Percentiles rank a stretch among this genome's conserved stretches.
These are phyloP conservation scores for Apteryx owenii DNA, from an alignment of 2,113 vertebrate genomes.

Conservation along the genomic window DNA sequence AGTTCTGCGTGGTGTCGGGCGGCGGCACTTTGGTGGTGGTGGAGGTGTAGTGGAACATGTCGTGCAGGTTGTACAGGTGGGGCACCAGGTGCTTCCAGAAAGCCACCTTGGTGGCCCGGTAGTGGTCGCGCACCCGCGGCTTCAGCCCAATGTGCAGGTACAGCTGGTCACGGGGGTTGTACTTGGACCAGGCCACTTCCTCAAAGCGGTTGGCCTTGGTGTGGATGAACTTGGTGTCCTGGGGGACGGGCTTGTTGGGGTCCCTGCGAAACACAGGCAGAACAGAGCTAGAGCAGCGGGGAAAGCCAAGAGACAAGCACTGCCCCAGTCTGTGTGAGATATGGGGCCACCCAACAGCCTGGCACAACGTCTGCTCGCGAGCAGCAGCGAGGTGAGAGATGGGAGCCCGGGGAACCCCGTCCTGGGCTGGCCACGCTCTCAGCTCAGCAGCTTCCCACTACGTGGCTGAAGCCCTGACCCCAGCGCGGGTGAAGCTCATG, in stretches of 20 bases:
- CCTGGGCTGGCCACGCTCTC: not conserved
- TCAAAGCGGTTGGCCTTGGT: constrained; percentile 99
- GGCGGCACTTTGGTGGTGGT: constrained; percentile 97
- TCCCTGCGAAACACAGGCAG: constrained; percentile 79
- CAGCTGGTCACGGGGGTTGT: constrained; percentile 96
- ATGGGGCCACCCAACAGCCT: not conserved
- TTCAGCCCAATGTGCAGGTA: constrained; percentile 99
- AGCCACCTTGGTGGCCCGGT: constrained; percentile 98
- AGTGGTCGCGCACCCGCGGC: constrained; percentile 96
- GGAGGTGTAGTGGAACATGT: constrained; percentile 99
- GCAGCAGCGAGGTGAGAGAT: too few species aligned
- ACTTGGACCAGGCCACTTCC: constrained; percentile 99
- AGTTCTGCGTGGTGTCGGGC: constrained; percentile 92
- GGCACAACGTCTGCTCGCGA: too few species aligned
- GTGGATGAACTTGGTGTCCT: constrained; percentile 99
- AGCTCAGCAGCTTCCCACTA: not conserved
- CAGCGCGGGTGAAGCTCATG: not conserved
- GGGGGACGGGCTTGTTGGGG: constrained; percentile 98
- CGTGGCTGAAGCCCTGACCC: not conserved
- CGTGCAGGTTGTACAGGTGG: constrained; percentile 96
- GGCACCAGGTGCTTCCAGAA: constrained; percentile 99
- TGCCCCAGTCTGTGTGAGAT: not conserved
- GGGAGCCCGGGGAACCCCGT: not conserved
- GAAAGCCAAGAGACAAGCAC: not conserved
- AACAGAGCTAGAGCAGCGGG: not conserved